These are phyloP conservation scores for Megalops atlanticus DNA, from an alignment of 2,113 vertebrate genomes.

Conservation along the genomic window DNA sequence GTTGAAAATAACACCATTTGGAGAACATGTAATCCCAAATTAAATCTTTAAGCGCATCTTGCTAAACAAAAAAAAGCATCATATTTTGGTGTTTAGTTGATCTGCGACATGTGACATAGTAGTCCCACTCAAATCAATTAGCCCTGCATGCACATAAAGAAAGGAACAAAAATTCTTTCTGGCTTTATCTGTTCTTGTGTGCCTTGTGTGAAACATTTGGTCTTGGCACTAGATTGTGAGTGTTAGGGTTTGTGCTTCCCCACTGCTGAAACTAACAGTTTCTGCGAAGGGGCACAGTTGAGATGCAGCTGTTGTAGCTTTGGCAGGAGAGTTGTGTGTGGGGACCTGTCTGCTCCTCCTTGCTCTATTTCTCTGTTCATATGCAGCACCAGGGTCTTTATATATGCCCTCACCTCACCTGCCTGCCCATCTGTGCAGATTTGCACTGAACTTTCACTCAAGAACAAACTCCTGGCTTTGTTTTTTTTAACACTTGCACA, in stretches of 20 bases:
- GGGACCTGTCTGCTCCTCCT: background rate
- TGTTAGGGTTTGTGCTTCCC: background rate
- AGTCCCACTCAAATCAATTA: constrained; percentile 6
- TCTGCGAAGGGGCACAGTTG: constrained; percentile 10
- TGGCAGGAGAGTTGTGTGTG: background rate
- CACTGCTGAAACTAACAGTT: background rate
- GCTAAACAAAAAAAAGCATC: constrained; percentile 7
- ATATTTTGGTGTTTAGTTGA: background rate
- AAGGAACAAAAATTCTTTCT: too few relatives aligned
- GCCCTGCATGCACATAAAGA: too few relatives aligned
- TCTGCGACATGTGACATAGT: background rate
- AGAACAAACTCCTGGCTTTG: too few relatives aligned
- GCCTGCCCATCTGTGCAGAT: background rate
- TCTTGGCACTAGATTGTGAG: background rate
- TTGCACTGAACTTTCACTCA: too few relatives aligned
- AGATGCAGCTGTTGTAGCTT: background rate
- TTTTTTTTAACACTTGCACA: too few relatives aligned
- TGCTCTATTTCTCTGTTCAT: background rate
- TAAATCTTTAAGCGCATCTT: constrained; percentile 31
- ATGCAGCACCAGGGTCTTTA: background rate
- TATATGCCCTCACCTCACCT: background rate
- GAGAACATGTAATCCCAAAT: constrained; percentile 52
- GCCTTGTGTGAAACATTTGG: background rate
- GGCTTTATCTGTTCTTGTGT: background rate
- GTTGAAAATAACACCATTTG: constrained; percentile 60